A percentile compares a stretch with the other conserved stretches of the same genome.
Evolutionary conservation across 2,797 vertebrate species (phyloP).

Genomic region (Alectoris magna): DNA sequence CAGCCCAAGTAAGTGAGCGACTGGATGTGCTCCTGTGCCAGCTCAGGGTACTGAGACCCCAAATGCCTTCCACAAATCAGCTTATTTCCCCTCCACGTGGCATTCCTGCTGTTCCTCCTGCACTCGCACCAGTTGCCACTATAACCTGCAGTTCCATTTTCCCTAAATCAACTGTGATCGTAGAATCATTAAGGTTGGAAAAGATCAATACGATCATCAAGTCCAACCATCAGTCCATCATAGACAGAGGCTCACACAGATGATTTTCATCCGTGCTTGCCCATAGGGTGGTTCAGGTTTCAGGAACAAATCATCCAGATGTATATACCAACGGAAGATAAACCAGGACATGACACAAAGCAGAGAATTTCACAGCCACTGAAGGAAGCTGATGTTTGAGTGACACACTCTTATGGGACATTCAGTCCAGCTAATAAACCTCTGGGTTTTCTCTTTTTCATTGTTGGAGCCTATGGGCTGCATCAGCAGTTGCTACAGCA

Average conservation of each 20-base stretch:
- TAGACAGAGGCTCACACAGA: neutral
- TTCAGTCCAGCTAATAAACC: neutral
- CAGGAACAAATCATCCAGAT: neutral
- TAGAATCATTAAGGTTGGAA: too few relatives aligned
- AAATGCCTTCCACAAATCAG: neutral
- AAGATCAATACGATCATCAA: too few relatives aligned
- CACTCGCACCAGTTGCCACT: neutral
- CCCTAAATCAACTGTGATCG: neutral
- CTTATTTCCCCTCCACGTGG: rapidly evolving
- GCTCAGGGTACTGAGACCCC: rapidly evolving
- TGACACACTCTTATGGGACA: neutral
- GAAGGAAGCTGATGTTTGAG: neutral
- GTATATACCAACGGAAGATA: neutral
- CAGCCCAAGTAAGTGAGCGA: slow-evolving; percentile 78
- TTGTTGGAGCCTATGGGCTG: slow-evolving; percentile 1
- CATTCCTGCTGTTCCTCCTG: neutral
- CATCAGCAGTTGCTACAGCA: slow-evolving; percentile 12
- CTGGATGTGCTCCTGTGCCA: rapidly evolving
- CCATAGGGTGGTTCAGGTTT: neutral
- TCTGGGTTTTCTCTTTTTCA: neutral
- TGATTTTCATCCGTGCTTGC: rapidly evolving
- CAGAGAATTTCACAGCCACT: neutral
- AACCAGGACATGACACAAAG: neutral
- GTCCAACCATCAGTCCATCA: too few relatives aligned
- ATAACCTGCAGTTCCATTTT: neutral